These are phyloP conservation scores for Lamellibrachia columna DNA, from an alignment of 2,888 invertebrate species.

Conservation along the genomic window DNA sequence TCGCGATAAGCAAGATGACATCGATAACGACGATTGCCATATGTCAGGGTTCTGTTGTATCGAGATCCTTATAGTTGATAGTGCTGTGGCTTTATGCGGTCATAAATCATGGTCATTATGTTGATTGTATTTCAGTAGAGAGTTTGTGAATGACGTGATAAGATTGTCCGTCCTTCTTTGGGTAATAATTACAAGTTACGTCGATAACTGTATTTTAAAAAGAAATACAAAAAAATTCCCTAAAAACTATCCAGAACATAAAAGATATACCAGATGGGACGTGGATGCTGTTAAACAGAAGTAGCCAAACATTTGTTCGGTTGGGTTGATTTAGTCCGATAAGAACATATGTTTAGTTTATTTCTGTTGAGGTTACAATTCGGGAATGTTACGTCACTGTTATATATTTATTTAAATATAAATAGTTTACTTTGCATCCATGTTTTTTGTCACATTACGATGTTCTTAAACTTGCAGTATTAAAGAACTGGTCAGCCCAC, in stretches of 20 bases:
- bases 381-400: no score
- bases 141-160: not conserved
- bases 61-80: not conserved
- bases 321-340: no score
- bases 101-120: not conserved
- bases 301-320: no score
- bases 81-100: not conserved
- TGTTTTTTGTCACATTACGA: no score
- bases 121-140: not conserved
- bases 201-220: not conserved
- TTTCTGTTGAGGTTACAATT: no score
- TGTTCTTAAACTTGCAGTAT: no score
- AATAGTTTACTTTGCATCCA: no score
- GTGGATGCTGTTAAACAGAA: not conserved
- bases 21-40: not conserved
- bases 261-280: not conserved
- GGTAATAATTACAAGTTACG: not conserved
- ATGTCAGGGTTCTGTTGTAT: not conserved
- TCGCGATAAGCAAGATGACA: not conserved
- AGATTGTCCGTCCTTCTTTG: not conserved
- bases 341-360: no score
- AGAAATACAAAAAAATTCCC: not conserved
- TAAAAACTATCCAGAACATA: not conserved
- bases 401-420: no score
- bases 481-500: no score